A percentile compares a stretch with the other conserved stretches of the same genome.
These are phyloP conservation scores for Crotalus adamanteus DNA, from an alignment of 2,797 vertebrate species.

Conservation along the genomic window DNA sequence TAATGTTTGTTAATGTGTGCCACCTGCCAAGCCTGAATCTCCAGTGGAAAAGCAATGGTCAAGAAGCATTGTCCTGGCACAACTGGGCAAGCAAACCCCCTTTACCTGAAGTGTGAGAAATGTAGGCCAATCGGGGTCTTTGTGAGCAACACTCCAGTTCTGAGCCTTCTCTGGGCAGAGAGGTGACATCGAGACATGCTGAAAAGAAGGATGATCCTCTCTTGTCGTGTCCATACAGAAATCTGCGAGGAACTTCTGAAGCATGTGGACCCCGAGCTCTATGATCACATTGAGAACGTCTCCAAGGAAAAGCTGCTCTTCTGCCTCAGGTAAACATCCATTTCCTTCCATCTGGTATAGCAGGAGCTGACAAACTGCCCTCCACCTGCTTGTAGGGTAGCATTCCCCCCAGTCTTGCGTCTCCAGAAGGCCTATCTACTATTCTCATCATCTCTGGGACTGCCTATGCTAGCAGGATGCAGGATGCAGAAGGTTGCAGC, in stretches of 20 bases:
- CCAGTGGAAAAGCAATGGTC: background rate
- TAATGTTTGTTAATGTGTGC: background rate
- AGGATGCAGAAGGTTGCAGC: background rate
- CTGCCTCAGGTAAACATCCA: constrained; percentile 61
- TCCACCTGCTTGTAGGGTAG: background rate
- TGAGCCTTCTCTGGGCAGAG: background rate
- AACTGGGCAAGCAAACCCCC: background rate
- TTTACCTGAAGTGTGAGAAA: background rate
- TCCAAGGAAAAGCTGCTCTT: constrained; percentile 75
- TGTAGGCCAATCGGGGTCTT: background rate
- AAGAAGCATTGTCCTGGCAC: background rate
- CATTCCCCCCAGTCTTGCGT: background rate
- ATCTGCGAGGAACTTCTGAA: constrained; percentile 25
- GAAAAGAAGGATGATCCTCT: background rate
- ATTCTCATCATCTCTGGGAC: background rate
- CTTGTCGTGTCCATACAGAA: constrained; percentile 41
- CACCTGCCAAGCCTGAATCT: background rate
- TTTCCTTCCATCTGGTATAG: background rate
- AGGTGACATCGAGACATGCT: background rate
- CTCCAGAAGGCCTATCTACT: background rate
- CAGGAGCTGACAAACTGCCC: background rate
- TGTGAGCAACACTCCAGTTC: background rate
- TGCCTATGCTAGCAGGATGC: background rate
- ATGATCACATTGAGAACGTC: constrained; percentile 75
- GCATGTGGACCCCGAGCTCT: constrained; percentile 34